phyloP scores from a whole-genome alignment of 2,797 vertebrate species.

The Eptatretus atami region DNA sequence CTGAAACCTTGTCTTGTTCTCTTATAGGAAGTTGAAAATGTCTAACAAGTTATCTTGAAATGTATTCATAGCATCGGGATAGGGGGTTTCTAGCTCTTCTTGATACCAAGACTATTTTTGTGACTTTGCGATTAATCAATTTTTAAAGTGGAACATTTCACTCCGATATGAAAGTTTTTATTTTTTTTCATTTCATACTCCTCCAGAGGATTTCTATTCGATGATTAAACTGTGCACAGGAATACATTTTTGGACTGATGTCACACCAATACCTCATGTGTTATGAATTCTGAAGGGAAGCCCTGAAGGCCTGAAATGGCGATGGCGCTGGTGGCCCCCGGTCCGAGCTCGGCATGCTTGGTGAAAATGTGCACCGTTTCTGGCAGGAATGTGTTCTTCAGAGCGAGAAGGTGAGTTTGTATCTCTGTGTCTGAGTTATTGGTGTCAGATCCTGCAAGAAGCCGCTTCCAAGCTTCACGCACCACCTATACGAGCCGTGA shows the following conservation, averaged over 20 bases:
- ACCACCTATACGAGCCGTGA: slow-evolving; percentile 22
- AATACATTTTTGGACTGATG: neutral
- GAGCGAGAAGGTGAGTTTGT: slow-evolving; percentile 46
- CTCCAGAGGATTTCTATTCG: too few relatives aligned
- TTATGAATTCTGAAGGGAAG: slow-evolving; percentile 33
- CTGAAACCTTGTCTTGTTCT: too few relatives aligned
- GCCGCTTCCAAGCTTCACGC: slow-evolving; percentile 40
- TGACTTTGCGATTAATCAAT: too few relatives aligned
- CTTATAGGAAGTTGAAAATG: too few relatives aligned
- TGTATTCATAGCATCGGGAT: too few relatives aligned
- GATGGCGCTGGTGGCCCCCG: slow-evolving; percentile 35
- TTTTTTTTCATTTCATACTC: too few relatives aligned
- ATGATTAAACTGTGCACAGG: too few relatives aligned
- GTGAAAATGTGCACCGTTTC: slow-evolving; percentile 49
- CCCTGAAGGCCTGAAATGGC: slow-evolving; percentile 43
- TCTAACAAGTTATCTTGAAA: too few relatives aligned
- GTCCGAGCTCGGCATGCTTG: slow-evolving; percentile 35
- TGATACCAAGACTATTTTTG: too few relatives aligned
- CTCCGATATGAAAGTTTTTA: too few relatives aligned
- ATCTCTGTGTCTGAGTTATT: slow-evolving; percentile 28
- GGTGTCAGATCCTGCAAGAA: slow-evolving; percentile 36
- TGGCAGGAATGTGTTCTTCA: slow-evolving; percentile 61
- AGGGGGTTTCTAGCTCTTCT: too few relatives aligned
- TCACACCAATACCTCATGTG: slow-evolving; percentile 26
- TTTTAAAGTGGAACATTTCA: too few relatives aligned